A percentile compares a stretch with the other conserved stretches of the same genome.
Conservation (phyloP, 2,888 invertebrate genomes). For the Lycaena phlaeas region DNA sequence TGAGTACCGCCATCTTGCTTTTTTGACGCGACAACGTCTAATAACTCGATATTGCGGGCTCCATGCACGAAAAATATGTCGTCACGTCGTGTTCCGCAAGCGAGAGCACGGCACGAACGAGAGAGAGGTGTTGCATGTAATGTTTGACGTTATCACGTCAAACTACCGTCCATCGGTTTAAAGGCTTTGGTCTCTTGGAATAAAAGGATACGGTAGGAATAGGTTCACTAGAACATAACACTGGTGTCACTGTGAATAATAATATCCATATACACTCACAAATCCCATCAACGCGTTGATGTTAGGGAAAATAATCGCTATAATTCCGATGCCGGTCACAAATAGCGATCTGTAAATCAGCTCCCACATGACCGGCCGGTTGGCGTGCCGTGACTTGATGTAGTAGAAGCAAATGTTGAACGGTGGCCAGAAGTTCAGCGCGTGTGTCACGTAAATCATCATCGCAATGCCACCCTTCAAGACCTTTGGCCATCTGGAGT, state of each 20-base stretch:
- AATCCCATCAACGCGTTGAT: conserved; percentile 50
- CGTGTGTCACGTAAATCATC: conserved; percentile 52
- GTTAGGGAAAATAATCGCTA: conserved; percentile 42
- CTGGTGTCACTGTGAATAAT: not conserved
- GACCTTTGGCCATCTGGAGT: conserved; percentile 35
- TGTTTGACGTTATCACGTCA: too few relatives aligned
- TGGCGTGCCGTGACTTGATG: conserved; percentile 24
- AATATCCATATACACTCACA: conserved; percentile 33
- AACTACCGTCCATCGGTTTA: too few relatives aligned
- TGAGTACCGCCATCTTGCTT: too few relatives aligned
- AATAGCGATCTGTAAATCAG: conserved; percentile 34
- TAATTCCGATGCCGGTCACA: conserved; percentile 24
- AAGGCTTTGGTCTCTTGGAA: too few relatives aligned
- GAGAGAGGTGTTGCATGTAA: too few relatives aligned
- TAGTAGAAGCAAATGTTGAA: conserved; percentile 46
- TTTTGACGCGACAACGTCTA: too few relatives aligned
- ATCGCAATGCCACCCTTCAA: conserved; percentile 38
- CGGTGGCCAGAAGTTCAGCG: conserved; percentile 50
- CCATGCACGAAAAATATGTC: too few relatives aligned
- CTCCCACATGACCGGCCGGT: conserved; percentile 29
- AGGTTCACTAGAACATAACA: too few relatives aligned
- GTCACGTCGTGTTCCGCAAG: too few relatives aligned
- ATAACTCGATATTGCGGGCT: too few relatives aligned
- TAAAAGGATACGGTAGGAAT: too few relatives aligned
- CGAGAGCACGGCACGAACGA: too few relatives aligned